Conservation (phyloP, 2,797 vertebrate species). For the Balearica regulorum region DNA sequence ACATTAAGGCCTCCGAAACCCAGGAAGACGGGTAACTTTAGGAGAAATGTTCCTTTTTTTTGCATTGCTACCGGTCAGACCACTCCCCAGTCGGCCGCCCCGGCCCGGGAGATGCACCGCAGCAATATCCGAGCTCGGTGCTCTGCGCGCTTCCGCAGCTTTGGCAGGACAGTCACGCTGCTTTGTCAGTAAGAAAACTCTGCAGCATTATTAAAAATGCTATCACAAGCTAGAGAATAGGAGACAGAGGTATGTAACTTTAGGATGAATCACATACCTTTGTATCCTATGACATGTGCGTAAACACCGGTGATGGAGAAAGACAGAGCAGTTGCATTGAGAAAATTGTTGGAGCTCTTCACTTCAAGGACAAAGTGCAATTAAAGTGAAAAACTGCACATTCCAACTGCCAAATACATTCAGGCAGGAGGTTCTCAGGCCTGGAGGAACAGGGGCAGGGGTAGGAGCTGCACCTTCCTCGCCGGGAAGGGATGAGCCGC, state of each 20-base stretch:
- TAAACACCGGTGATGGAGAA: background rate
- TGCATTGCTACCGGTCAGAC: background rate
- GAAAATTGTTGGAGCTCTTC: background rate
- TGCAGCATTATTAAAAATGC: background rate
- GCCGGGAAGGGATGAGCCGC: background rate
- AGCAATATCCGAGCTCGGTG: fast-evolving
- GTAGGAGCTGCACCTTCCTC: background rate
- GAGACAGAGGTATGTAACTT: background rate
- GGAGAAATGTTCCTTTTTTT: background rate
- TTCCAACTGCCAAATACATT: background rate
- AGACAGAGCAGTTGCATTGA: background rate
- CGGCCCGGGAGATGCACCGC: background rate
- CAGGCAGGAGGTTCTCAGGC: background rate
- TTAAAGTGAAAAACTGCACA: background rate
- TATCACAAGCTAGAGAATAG: background rate
- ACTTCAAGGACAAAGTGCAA: background rate
- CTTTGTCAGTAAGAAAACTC: background rate
- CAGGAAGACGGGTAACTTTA: fast-evolving
- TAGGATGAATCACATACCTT: background rate
- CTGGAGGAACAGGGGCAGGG: background rate
- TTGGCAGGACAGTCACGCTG: background rate
- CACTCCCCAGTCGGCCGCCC: background rate
- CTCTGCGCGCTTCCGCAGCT: background rate
- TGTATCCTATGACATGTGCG: background rate
- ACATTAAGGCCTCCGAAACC: background rate